Conservation (phyloP, 1,140 invertebrate species). For the Triops longicaudatus region DNA sequence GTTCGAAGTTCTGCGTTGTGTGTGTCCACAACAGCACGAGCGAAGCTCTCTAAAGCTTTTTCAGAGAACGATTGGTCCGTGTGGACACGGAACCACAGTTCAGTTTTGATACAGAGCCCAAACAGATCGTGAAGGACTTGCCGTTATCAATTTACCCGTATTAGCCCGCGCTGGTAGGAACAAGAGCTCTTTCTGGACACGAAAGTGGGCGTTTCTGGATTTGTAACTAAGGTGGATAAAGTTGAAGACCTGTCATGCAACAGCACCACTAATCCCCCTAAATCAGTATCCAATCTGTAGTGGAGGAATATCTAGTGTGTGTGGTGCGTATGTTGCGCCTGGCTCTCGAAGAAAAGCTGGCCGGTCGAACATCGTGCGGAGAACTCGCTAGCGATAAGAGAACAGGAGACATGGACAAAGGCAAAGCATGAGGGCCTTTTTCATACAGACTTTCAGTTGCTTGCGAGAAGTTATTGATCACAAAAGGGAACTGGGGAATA, state of each 20-base stretch:
- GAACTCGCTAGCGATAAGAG: not conserved
- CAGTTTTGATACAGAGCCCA: not conserved
- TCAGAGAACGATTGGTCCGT: not conserved
- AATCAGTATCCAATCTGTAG: too few relatives aligned
- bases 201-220: too few relatives aligned
- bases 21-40: not conserved
- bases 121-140: not conserved
- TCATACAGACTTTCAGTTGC: constrained; percentile 3
- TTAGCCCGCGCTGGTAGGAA: too few relatives aligned
- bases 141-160: too few relatives aligned
- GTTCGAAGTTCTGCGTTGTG: not conserved
- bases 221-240: too few relatives aligned
- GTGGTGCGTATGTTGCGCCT: not conserved
- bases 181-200: too few relatives aligned
- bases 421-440: not conserved
- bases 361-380: not conserved
- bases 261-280: too few relatives aligned
- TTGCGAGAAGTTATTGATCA: constrained; percentile 12
- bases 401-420: not conserved
- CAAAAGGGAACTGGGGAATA: constrained; percentile 14
- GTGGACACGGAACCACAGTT: constrained; percentile 4
- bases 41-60: not conserved
- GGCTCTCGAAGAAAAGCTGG: not conserved
- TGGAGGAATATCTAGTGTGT: not conserved
- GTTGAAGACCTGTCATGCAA: too few relatives aligned